Evolutionary conservation across 2,797 vertebrate genomes (phyloP).

Genomic region (Prionace glauca): DNA sequence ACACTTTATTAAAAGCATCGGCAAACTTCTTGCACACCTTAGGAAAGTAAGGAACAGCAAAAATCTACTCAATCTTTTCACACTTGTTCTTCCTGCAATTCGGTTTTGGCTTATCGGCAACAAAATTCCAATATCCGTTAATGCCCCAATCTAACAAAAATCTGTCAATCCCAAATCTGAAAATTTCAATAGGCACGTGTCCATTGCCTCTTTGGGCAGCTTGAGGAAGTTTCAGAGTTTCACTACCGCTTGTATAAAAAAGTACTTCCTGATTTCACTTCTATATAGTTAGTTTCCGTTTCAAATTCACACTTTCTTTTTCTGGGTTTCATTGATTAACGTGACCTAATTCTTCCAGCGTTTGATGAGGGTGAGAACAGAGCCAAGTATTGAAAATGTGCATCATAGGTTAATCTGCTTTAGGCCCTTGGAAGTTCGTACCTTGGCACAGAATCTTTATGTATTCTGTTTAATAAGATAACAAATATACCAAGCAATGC

Average conservation of each 20-base stretch:
- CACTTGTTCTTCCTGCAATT: background rate
- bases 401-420: background rate
- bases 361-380: background rate
- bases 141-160: background rate
- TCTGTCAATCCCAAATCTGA: background rate
- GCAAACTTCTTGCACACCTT: background rate
- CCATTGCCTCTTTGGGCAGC: background rate
- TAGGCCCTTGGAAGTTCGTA: background rate
- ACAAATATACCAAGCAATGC: background rate
- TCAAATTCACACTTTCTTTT: background rate
- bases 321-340: background rate
- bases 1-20: background rate
- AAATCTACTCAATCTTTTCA: background rate
- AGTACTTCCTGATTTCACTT: background rate
- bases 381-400: background rate
- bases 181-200: background rate
- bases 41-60: background rate
- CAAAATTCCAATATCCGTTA: background rate
- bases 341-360: background rate
- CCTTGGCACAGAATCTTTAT: background rate
- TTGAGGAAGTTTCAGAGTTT: background rate
- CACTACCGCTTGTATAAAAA: background rate
- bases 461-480: background rate
- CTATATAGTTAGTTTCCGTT: background rate
- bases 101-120: background rate